phyloP scores from a whole-genome alignment of 2,113 vertebrate species.

The Melanostigma gelatinosum region DNA sequence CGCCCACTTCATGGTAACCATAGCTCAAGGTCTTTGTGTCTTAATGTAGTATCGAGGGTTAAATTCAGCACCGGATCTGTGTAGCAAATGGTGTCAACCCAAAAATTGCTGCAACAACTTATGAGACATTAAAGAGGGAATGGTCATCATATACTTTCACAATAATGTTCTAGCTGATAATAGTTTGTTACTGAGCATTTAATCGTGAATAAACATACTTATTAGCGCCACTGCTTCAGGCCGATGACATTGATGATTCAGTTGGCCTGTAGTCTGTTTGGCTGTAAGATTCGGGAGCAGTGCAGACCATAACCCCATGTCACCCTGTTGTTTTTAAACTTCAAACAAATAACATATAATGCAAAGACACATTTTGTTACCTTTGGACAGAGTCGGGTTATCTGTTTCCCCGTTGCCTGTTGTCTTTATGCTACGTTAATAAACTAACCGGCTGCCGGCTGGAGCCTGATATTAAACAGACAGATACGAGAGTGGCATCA shows the following conservation, averaged over 20 bases:
- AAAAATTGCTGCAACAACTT: too few relatives aligned
- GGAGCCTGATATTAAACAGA: neutral
- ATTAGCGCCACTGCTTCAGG: neutral
- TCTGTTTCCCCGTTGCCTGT: neutral
- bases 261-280: neutral
- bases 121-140: too few relatives aligned
- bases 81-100: too few relatives aligned
- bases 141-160: too few relatives aligned
- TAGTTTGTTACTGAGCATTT: neutral
- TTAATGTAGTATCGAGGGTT: neutral
- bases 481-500: neutral
- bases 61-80: too few relatives aligned
- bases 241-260: neutral
- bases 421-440: neutral
- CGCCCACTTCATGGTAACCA: too few relatives aligned
- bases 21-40: too few relatives aligned
- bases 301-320: neutral
- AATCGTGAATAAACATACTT: neutral
- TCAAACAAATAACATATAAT: neutral
- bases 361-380: neutral
- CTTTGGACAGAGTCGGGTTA: neutral
- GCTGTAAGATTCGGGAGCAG: neutral
- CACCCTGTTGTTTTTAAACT: neutral
- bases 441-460: neutral
- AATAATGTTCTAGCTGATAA: too few relatives aligned